phyloP scores from a whole-genome alignment of 2,797 vertebrate genomes.

The Leptodactylus fallax region DNA sequence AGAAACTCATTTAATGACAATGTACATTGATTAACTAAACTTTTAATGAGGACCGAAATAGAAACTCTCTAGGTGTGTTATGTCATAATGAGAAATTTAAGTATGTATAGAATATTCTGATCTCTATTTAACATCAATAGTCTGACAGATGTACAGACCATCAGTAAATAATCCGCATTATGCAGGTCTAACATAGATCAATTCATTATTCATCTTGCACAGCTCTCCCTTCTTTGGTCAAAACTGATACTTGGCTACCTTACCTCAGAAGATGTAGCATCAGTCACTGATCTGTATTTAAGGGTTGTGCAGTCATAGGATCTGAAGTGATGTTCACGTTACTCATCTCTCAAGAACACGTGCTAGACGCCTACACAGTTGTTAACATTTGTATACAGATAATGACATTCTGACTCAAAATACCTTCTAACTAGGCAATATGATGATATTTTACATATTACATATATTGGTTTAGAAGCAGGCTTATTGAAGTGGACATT shows the following conservation, averaged over 20 bases:
- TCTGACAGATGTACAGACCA: constrained; percentile 41
- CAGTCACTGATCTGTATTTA: neutral
- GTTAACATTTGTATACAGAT: neutral
- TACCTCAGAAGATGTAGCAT: neutral
- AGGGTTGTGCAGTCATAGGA: neutral
- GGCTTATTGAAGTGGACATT: neutral
- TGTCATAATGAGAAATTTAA: constrained; percentile 56
- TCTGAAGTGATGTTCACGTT: neutral
- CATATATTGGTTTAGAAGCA: neutral
- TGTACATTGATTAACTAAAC: constrained; percentile 57
- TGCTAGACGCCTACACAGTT: neutral
- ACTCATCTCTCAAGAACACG: neutral
- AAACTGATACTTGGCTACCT: neutral
- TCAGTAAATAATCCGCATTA: constrained; percentile 38
- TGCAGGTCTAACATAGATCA: neutral
- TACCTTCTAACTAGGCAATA: too few species aligned
- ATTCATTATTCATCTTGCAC: neutral
- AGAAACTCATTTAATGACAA: constrained; percentile 36
- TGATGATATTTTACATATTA: neutral
- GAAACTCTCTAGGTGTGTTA: constrained; percentile 22
- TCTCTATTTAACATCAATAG: constrained; percentile 61
- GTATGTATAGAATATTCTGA: constrained; percentile 48
- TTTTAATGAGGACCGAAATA: constrained; percentile 61
- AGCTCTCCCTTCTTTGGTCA: neutral
- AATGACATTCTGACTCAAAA: neutral